Conservation (phyloP, 2,797 vertebrate species). For the Enteromius anoplus region DNA sequence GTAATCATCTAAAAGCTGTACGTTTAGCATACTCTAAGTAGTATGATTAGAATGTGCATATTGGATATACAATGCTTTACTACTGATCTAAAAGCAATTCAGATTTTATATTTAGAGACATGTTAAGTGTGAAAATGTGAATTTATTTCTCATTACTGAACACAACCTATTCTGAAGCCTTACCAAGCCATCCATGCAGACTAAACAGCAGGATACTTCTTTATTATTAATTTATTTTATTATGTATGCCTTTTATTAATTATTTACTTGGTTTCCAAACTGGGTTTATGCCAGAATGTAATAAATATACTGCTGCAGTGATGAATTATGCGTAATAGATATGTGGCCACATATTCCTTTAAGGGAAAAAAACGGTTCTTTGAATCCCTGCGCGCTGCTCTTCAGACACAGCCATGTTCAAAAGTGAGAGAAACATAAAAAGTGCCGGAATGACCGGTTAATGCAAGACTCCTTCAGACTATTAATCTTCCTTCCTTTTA, state of each 20-base stretch:
- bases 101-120: background rate
- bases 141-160: slow-evolving; percentile 7
- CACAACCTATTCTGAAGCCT: background rate
- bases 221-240: slow-evolving; percentile 16
- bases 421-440: slow-evolving; percentile 45
- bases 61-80: background rate
- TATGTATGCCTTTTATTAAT: slow-evolving; percentile 25
- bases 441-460: slow-evolving; percentile 18
- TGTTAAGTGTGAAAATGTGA: background rate
- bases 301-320: slow-evolving; percentile 68
- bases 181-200: slow-evolving; percentile 22
- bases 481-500: slow-evolving; percentile 25
- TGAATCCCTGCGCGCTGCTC: slow-evolving; percentile 7
- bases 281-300: slow-evolving; percentile 32
- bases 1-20: background rate
- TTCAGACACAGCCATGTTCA: slow-evolving; percentile 25
- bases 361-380: slow-evolving; percentile 67
- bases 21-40: background rate
- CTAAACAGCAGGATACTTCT: slow-evolving; percentile 4
- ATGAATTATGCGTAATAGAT: slow-evolving; percentile 75
- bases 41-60: background rate
- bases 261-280: slow-evolving; percentile 31
- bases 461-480: slow-evolving; percentile 35
- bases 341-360: slow-evolving; percentile 74
- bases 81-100: background rate